phyloP scores from a whole-genome alignment of 2,797 vertebrate species.

The Tapirus indicus region DNA sequence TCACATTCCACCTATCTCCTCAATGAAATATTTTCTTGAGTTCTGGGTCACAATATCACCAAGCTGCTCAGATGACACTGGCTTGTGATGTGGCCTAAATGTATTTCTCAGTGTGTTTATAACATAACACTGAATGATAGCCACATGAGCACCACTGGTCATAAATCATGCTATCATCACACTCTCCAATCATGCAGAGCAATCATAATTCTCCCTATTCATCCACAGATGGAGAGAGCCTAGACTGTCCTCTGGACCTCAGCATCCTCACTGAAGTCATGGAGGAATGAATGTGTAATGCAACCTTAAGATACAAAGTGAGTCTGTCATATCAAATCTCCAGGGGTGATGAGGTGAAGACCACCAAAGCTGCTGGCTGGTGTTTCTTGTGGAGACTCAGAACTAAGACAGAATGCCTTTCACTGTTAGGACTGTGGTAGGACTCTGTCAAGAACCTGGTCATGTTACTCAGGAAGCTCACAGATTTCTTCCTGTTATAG shows the following conservation, averaged over 20 bases:
- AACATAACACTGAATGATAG: slow-evolving; percentile 71
- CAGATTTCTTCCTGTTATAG: not conserved
- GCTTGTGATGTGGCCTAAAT: slow-evolving; percentile 69
- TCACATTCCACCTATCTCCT: slow-evolving; percentile 55
- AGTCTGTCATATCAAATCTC: not conserved
- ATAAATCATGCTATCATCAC: slow-evolving; percentile 83
- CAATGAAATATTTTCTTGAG: slow-evolving; percentile 67
- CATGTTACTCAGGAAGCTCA: not conserved
- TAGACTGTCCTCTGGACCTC: slow-evolving; percentile 63
- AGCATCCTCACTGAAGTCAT: not conserved
- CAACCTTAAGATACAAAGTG: not conserved
- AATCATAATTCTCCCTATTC: slow-evolving; percentile 75
- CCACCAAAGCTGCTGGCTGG: not conserved
- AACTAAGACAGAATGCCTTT: not conserved
- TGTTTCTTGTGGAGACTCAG: not conserved
- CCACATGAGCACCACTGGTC: slow-evolving; percentile 43
- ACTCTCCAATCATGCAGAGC: slow-evolving; percentile 80
- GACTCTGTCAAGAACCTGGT: not conserved
- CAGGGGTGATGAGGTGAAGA: not conserved
- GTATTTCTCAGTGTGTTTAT: slow-evolving; percentile 62
- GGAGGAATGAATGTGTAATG: not conserved
- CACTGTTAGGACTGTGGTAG: not conserved
- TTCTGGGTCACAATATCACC: slow-evolving; percentile 56
- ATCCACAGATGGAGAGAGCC: slow-evolving; percentile 69
- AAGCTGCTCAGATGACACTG: slow-evolving; percentile 66